These are phyloP conservation scores for Oryzias javanicus DNA, from an alignment of 2,113 vertebrate species.

Conservation along the genomic window DNA sequence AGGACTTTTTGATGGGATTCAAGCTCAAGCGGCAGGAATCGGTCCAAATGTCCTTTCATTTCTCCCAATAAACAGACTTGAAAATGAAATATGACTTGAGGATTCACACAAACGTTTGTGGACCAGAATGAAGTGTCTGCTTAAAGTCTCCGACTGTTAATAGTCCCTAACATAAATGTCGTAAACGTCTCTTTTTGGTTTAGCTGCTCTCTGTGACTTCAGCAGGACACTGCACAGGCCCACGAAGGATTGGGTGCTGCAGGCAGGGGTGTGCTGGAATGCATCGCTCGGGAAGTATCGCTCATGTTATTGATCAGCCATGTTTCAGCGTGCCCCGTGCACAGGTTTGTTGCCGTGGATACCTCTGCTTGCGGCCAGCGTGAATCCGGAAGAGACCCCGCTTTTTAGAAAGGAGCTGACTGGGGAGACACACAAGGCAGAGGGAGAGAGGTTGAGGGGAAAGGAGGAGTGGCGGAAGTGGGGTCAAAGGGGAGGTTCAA, in stretches of 20 bases:
- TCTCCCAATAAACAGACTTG: neutral
- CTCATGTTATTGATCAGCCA: constrained; percentile 30
- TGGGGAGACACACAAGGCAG: constrained; percentile 87
- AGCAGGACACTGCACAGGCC: constrained; percentile 28
- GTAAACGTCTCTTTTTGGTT: neutral
- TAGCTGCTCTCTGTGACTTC: neutral
- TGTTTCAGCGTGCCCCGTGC: constrained; percentile 71
- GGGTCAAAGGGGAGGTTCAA: constrained; percentile 26
- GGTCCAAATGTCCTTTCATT: constrained; percentile 12
- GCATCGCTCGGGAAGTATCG: constrained; percentile 11
- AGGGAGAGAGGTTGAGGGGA: constrained; percentile 81
- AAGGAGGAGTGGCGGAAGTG: constrained; percentile 28
- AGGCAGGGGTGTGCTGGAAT: constrained; percentile 35
- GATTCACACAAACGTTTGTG: constrained; percentile 47
- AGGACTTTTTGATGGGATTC: constrained; percentile 28
- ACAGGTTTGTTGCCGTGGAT: constrained; percentile 76
- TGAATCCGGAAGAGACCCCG: constrained; percentile 97
- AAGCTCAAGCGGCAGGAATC: constrained; percentile 24
- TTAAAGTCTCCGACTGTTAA: neutral
- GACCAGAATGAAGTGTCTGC: constrained; percentile 24
- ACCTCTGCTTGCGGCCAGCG: constrained; percentile 95
- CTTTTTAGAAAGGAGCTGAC: constrained; percentile 95
- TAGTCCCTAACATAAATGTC: constrained; percentile 1
- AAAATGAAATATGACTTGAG: constrained; percentile 24
- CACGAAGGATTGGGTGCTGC: constrained; percentile 60